Conservation (phyloP, 2,797 vertebrate genomes). For the Spea hammondii region DNA sequence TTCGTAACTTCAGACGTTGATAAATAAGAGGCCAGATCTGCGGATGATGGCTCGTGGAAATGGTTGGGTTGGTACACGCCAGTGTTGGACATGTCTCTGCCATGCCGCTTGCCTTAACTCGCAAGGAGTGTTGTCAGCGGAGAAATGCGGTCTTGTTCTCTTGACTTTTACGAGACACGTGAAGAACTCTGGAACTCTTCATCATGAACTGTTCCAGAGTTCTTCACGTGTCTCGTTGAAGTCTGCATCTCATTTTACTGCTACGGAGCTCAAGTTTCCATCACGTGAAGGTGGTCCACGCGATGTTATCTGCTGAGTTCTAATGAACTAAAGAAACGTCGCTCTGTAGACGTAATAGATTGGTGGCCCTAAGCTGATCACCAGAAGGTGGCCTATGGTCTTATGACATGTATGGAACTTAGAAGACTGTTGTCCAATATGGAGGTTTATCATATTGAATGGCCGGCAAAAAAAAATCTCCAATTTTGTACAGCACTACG, state of each 20-base stretch:
- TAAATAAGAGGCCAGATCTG: background rate
- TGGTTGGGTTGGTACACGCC: background rate
- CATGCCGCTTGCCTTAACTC: background rate
- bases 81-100: background rate
- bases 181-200: background rate
- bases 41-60: background rate
- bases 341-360: no score
- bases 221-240: background rate
- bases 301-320: no score
- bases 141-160: background rate
- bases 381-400: no score
- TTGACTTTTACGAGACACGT: background rate
- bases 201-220: background rate
- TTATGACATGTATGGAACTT: no score
- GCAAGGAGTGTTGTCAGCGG: background rate
- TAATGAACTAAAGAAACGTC: no score
- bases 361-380: no score
- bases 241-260: background rate
- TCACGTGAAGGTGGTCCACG: no score
- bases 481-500: no score
- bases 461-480: no score
- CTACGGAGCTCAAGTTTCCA: no score
- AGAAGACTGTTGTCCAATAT: no score
- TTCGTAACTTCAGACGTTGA: background rate
- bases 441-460: no score